Conservation (phyloP, 1,140 invertebrate species). For the Aphaenogaster floridana region DNA sequence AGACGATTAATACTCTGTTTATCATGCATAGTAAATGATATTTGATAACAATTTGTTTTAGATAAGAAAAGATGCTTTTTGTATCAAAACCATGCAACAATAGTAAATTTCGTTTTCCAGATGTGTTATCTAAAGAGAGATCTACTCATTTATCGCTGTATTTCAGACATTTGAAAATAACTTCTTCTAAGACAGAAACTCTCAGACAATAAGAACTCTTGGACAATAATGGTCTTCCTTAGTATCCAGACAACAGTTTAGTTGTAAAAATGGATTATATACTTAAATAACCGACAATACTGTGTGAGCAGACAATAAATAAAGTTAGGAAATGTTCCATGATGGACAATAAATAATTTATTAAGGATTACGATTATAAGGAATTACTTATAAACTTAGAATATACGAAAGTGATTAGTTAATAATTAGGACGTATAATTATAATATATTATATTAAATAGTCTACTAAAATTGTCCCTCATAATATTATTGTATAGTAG, state of each 20-base stretch:
- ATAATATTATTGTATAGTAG: slow-evolving; percentile 12
- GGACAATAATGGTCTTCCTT: slow-evolving; percentile 83
- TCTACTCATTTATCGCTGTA: slow-evolving; percentile 1
- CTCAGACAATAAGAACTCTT: slow-evolving; percentile 59
- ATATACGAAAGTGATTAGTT: slow-evolving; percentile 43
- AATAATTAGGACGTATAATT: slow-evolving; percentile 28
- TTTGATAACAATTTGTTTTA: slow-evolving; percentile 16
- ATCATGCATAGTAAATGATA: neutral
- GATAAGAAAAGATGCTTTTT: neutral
- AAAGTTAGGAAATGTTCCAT: slow-evolving; percentile 81
- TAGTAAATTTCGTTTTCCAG: slow-evolving; percentile 3
- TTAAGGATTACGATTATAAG: slow-evolving; percentile 65
- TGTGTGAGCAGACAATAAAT: slow-evolving; percentile 86
- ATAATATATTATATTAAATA: slow-evolving; percentile 12
- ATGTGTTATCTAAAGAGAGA: neutral
- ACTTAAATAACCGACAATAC: slow-evolving; percentile 84
- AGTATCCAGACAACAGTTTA: slow-evolving; percentile 85
- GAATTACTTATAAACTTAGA: slow-evolving; percentile 57
- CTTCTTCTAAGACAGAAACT: slow-evolving; percentile 27
- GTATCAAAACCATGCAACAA: neutral
- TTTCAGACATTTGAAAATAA: neutral
- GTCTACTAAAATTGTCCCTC: slow-evolving; percentile 12
- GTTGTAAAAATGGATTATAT: slow-evolving; percentile 75
- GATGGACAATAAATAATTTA: slow-evolving; percentile 80
- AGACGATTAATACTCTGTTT: neutral